Conservation (phyloP, 2,113 vertebrate genomes). For the Carassius carassius region DNA sequence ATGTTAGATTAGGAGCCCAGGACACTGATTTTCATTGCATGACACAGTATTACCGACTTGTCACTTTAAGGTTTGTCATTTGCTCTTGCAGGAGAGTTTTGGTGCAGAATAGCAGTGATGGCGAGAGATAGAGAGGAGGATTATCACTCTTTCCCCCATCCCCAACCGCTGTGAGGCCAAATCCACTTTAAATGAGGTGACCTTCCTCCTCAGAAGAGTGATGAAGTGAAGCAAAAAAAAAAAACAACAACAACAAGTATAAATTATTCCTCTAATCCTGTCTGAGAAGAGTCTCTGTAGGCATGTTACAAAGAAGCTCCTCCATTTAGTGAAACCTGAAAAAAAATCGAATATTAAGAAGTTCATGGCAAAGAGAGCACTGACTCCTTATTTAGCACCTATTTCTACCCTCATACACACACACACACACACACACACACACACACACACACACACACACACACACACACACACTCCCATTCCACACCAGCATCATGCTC, state of each 20-base stretch:
- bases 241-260: constrained; percentile 55
- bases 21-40: neutral
- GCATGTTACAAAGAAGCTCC: constrained; percentile 55
- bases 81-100: neutral
- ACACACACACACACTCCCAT: neutral
- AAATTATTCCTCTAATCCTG: constrained; percentile 70
- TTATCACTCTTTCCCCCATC: neutral
- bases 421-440: constrained; percentile 1
- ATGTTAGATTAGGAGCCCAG: neutral
- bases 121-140: constrained; percentile 24
- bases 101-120: neutral
- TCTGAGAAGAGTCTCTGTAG: constrained; percentile 60
- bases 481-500: neutral
- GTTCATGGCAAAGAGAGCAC: constrained; percentile 61
- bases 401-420: constrained; percentile 40
- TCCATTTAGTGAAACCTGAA: constrained; percentile 55
- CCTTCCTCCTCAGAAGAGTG: constrained; percentile 16
- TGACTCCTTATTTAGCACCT: constrained; percentile 51
- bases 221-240: constrained; percentile 43
- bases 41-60: neutral
- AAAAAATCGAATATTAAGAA: constrained; percentile 71
- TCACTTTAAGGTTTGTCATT: neutral
- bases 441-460: constrained; percentile 9
- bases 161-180: constrained; percentile 17
- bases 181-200: constrained; percentile 41